Evolutionary conservation across 2,888 invertebrate species (phyloP).

Genomic region (Oithona nana): DNA sequence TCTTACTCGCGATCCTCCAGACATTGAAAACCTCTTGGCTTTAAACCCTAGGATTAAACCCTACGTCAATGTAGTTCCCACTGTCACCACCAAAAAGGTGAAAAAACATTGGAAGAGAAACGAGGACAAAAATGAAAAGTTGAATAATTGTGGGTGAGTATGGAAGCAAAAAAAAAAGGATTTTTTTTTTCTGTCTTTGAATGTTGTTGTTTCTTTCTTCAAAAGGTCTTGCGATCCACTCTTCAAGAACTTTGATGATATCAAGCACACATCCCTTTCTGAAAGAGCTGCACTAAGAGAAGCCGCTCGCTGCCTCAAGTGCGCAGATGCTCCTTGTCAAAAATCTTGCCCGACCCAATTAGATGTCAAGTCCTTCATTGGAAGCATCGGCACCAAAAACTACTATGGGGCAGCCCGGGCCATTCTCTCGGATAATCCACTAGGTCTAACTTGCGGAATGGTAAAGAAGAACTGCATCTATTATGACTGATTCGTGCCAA

Average conservation of each 20-base stretch:
- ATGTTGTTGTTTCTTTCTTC: background rate
- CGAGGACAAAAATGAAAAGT: conserved; percentile 36
- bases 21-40: conserved; percentile 35
- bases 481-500: too few species aligned
- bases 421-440: conserved; percentile 89
- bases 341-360: conserved; percentile 96
- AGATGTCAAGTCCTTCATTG: conserved; percentile 89
- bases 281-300: conserved; percentile 83
- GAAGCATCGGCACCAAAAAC: conserved; percentile 90
- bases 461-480: too few species aligned
- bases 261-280: conserved; percentile 89
- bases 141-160: conserved; percentile 7
- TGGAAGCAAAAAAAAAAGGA: background rate
- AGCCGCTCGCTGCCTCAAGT: conserved; percentile 70
- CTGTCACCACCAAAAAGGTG: conserved; percentile 58
- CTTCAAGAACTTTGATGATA: conserved; percentile 79
- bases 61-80: conserved; percentile 60
- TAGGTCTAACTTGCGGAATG: conserved; percentile 91
- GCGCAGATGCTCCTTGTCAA: conserved; percentile 92
- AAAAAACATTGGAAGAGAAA: conserved; percentile 94
- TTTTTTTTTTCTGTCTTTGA: background rate
- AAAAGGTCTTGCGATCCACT: conserved; percentile 9
- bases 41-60: conserved; percentile 65
- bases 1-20: conserved; percentile 10
- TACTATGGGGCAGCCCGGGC: conserved; percentile 79